Base-by-base conservation (phyloP, 2,113 vertebrate genomes). In the Etheostoma spectabile region DNA sequence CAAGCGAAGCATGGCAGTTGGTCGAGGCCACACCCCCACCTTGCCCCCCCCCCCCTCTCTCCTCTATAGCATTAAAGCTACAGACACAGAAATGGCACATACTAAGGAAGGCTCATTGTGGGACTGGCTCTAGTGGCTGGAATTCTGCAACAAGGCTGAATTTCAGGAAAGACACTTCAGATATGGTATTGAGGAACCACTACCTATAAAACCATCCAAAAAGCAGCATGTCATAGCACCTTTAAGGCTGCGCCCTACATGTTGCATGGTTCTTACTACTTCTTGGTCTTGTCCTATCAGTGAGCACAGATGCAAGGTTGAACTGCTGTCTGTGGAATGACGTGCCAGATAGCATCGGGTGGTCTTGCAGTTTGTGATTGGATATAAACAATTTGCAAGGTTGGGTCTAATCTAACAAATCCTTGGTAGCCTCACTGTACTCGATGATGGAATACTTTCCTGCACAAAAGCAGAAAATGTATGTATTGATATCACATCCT, bases 271-370 rank as follows among this genome's bases (percentile, higher is more conserved):
- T 57, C 61, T 45, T 68, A 51, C 57, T 30, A n/a, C 11, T 27
- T 56, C 16, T 16, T 66, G n/a, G 6, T 46, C 14, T 16, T 30
- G 38, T 62, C 42, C 49, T 56, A 42, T 49, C 64, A 70, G 35
- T 61, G 67, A 14, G 62, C 12, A 46, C n/a, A 55, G 68, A 70
- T n/a, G 13, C 27, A 64, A 11, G 27, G 55, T 74, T 59, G 63
- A 67, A 55, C 46, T 52, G 35, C 66, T 22, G 22, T 59, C 19
- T 75, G 74, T 59, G 46, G 48, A 66, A 65, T 19, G 38, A 22
- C 35, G 63, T n/a, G n/a, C 64, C 38, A 66, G 71, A 77, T 73
- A 80, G 55, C 19, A 74, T 75, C 65, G 75, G 65, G 64, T 46
- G 42, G 42, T 72, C 70, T 51, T 51, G 22, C 24, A 70, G 24